Base-by-base conservation (phyloP, 2,888 invertebrate species). In the Tromatobia lineatoria region DNA sequence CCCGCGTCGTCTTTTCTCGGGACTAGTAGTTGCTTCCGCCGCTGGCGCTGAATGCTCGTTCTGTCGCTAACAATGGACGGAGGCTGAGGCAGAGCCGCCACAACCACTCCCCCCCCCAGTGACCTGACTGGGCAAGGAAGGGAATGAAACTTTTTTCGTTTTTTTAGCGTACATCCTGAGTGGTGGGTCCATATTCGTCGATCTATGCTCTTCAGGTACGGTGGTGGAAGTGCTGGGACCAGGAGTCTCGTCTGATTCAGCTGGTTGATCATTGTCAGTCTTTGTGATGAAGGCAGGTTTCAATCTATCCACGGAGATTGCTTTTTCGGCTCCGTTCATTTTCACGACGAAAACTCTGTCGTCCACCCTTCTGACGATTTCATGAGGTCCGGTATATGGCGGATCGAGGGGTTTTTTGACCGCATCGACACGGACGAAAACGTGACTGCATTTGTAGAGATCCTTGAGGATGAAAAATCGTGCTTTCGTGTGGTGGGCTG, bases 381-480 rank as follows among this genome's bases (percentile, higher is more conserved):
- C 20, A 42, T 70, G 61, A 6, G 66, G 82, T 13, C 71, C 82
- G 0, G 69, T 20, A 13, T 73, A 80, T 4, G 75, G 80, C 20
- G 34, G 75, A 8, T 75, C 80, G 0, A 75, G 47, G 1, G 66
- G 66, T 59, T 38, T 42, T 18, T 42, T 80, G 8, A 45, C 20
- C 0, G 74, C 80, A 50, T 74, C 61, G 15, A 61, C 47, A 11
- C 74, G 13, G 8, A 74, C 10, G 29, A 64, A 74, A 13, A 80
- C 80, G 20, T 75, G 64, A 10, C 25, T 71, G 18, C 79, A 79
- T 1, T 47, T 64, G n/a, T 71, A 64, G 0, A 79, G 6, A 47
- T 80, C 75, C 29, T 80, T 75, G 59, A 59, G 61, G 25, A 20
- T 67, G 38, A 80, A 80, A 6, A 74, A 67, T 13, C 34, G 54